These are phyloP conservation scores for Hirtodrosophila duncani DNA, from an alignment of 2,888 invertebrate genomes.

Conservation along the genomic window DNA sequence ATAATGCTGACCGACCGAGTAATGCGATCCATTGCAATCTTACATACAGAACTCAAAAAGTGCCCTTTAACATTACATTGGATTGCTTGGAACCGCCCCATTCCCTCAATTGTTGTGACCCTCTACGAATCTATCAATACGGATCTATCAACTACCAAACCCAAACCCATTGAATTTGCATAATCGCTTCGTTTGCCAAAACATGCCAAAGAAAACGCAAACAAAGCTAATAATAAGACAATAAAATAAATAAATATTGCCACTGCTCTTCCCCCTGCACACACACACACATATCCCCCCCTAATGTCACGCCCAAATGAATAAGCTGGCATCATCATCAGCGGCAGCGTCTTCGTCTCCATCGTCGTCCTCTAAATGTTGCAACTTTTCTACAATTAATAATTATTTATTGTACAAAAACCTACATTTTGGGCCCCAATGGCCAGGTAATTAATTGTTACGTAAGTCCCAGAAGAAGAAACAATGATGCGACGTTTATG, in stretches of 20 bases:
- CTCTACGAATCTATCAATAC: no score
- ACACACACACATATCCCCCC: slow-evolving; percentile 3
- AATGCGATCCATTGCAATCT: no score
- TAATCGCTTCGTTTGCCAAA: slow-evolving; percentile 14
- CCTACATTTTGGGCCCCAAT: slow-evolving; percentile 62
- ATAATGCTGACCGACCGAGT: no score
- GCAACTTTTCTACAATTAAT: slow-evolving; percentile 63
- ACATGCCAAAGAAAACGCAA: slow-evolving; percentile 10
- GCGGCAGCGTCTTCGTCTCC: no score
- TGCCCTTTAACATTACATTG: no score
- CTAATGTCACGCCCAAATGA: slow-evolving; percentile 55
- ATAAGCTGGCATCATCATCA: slow-evolving; percentile 37
- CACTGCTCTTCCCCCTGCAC: not conserved
- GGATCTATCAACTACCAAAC: no score
- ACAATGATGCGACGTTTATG: slow-evolving; percentile 10
- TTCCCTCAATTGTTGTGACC: no score
- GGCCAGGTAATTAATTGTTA: slow-evolving; percentile 64
- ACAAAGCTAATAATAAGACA: slow-evolving; percentile 4
- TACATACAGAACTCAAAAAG: no score
- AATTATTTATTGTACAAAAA: slow-evolving; percentile 60
- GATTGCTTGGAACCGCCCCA: no score
- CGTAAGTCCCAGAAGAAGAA: slow-evolving; percentile 66
- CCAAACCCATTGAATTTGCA: slow-evolving; percentile 4
- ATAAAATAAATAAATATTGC: not conserved
- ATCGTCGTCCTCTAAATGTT: slow-evolving; percentile 46